Conservation (phyloP, 1,140 invertebrate species). For the Nilaparvata lugens region DNA sequence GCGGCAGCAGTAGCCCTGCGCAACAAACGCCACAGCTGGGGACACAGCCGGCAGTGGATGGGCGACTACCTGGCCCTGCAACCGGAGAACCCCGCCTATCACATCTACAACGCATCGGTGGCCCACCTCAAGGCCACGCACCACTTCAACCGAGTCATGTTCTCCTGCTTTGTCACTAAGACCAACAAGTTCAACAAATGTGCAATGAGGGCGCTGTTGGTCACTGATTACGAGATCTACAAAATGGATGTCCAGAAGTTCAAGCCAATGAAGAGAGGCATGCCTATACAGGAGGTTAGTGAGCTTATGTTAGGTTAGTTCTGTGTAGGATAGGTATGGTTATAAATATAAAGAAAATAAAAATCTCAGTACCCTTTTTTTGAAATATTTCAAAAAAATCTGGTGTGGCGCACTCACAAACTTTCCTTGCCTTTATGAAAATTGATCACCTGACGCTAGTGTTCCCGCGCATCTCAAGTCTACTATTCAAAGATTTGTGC, state of each 20-base stretch:
- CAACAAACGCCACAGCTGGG: slow-evolving; percentile 69
- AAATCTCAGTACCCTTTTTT: too few relatives aligned
- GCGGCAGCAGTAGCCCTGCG: slow-evolving; percentile 67
- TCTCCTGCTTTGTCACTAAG: slow-evolving; percentile 47
- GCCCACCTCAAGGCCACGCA: slow-evolving; percentile 61
- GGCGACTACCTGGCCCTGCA: slow-evolving; percentile 80
- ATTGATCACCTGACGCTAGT: too few relatives aligned
- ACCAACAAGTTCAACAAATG: slow-evolving; percentile 73
- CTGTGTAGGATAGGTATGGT: too few relatives aligned
- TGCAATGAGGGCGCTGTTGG: slow-evolving; percentile 75
- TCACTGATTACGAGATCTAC: slow-evolving; percentile 82
- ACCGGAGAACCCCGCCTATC: slow-evolving; percentile 65
- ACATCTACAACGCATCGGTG: slow-evolving; percentile 58
- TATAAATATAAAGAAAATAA: too few relatives aligned
- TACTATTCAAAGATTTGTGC: too few relatives aligned
- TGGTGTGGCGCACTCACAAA: too few relatives aligned
- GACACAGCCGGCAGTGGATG: slow-evolving; percentile 74
- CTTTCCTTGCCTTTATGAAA: too few relatives aligned
- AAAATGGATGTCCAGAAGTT: slow-evolving; percentile 85
- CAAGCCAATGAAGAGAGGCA: slow-evolving; percentile 75
- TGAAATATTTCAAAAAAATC: too few relatives aligned
- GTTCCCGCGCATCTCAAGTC: too few relatives aligned
- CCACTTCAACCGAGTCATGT: slow-evolving; percentile 53
- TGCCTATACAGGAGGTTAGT: slow-evolving; percentile 67
- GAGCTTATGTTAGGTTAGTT: too few relatives aligned